A percentile compares a stretch with the other conserved stretches of the same genome.
phyloP scores from a whole-genome alignment of 2,113 vertebrate genomes.

The Arizona elegans region DNA sequence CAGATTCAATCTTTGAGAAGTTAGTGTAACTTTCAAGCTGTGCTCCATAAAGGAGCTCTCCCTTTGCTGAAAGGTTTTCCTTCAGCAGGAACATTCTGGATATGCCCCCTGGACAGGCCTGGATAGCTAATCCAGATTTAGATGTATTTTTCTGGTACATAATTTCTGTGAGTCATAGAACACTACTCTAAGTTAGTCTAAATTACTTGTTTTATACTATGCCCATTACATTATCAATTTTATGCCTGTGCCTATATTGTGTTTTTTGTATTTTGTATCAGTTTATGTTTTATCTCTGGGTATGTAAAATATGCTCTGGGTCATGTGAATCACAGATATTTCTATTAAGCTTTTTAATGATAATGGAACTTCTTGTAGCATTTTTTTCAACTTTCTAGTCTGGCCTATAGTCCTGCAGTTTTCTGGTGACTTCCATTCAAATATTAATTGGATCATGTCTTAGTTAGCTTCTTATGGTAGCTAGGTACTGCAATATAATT shows the following conservation, averaged over 20 bases:
- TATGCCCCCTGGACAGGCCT: not conserved
- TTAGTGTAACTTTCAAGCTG: not conserved
- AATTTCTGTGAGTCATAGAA: not conserved
- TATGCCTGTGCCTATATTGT: not conserved
- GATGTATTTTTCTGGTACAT: not conserved
- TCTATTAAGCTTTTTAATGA: not conserved
- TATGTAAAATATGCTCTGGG: not conserved
- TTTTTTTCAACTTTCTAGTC: not conserved
- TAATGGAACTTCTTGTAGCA: not conserved
- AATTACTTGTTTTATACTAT: not conserved
- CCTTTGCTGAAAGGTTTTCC: not conserved
- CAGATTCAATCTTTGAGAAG: not conserved
- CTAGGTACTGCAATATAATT: not conserved
- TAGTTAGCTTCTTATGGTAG: not conserved
- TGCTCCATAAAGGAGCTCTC: not conserved
- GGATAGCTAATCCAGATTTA: not conserved
- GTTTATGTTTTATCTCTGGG: not conserved
- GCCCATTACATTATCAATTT: not conserved
- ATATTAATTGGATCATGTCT: not conserved
- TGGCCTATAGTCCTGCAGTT: not conserved
- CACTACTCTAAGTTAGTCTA: not conserved
- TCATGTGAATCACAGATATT: not conserved
- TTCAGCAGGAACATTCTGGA: not conserved
- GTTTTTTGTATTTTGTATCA: not conserved
- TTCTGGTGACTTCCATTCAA: not conserved